phyloP scores from a whole-genome alignment of 2,113 vertebrate species.

The Coptodon rendalli region DNA sequence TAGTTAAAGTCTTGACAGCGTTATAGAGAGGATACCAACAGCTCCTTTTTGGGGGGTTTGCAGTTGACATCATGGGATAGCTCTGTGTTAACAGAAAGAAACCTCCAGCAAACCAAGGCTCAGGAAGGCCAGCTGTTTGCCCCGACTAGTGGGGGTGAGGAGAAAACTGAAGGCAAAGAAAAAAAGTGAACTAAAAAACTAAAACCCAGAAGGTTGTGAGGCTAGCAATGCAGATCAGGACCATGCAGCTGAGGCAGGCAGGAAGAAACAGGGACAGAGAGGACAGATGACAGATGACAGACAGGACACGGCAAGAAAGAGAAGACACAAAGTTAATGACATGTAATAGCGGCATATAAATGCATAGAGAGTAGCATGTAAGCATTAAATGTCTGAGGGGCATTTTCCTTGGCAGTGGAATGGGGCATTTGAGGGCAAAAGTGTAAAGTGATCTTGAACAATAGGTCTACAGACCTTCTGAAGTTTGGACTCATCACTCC shows the following conservation, averaged over 20 bases:
- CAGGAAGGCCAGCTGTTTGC: not conserved
- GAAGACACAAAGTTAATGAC: not conserved
- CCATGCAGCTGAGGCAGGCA: not conserved
- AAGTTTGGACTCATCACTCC: not conserved
- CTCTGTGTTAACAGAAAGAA: not conserved
- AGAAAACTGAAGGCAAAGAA: not conserved
- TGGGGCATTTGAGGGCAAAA: not conserved
- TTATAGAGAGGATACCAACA: not conserved
- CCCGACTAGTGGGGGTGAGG: not conserved
- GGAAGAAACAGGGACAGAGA: not conserved
- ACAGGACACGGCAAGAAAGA: not conserved
- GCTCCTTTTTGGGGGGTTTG: not conserved
- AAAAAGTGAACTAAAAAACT: not conserved
- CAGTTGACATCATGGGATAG: not conserved
- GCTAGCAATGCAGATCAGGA: not conserved
- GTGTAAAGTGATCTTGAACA: not conserved
- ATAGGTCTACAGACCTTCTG: not conserved
- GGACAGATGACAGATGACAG: not conserved
- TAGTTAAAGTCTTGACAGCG: not conserved
- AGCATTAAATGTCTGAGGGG: not conserved
- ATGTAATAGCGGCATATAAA: not conserved
- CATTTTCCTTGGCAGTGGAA: not conserved
- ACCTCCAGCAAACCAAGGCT: not conserved
- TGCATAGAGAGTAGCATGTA: not conserved
- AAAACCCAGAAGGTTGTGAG: not conserved